A percentile compares a stretch with the other conserved stretches of the same genome.
Conservation (phyloP, 1,140 invertebrate genomes). For the Penaeus vannamei region DNA sequence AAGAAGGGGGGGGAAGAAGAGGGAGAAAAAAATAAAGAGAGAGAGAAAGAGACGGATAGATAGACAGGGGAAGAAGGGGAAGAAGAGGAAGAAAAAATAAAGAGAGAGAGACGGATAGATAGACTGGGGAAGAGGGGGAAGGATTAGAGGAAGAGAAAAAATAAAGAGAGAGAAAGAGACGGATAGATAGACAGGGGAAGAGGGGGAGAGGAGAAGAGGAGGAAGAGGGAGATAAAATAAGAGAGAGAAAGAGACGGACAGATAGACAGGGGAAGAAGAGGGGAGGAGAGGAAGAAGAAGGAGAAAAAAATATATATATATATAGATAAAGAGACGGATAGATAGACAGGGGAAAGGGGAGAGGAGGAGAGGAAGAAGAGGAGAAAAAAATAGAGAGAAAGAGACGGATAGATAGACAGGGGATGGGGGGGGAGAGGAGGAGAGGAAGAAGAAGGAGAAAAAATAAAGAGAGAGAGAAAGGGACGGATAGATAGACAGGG, state of each 20-base stretch:
- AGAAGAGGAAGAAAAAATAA: neutral
- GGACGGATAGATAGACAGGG: neutral
- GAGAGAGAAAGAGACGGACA: neutral
- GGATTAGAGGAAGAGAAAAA: neutral
- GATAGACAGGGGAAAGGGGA: neutral
- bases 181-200: neutral
- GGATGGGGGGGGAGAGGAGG: neutral
- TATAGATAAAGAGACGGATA: neutral
- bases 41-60: neutral
- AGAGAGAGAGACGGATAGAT: neutral
- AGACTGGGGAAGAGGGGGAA: neutral
- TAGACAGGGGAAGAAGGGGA: neutral
- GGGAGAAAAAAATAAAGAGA: neutral
- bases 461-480: constrained; percentile 20
- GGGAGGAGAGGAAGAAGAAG: neutral
- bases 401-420: neutral
- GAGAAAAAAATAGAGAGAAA: neutral
- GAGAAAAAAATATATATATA: neutral
- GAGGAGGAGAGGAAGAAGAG: neutral
- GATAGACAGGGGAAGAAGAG: neutral
- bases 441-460: neutral
- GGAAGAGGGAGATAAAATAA: constrained; percentile 8
- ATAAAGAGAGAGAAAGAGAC: neutral
- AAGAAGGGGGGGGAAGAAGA: neutral
- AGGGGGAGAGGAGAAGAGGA: neutral